Conservation (phyloP, 2,888 invertebrate genomes). For the Thymelicus acteon region DNA sequence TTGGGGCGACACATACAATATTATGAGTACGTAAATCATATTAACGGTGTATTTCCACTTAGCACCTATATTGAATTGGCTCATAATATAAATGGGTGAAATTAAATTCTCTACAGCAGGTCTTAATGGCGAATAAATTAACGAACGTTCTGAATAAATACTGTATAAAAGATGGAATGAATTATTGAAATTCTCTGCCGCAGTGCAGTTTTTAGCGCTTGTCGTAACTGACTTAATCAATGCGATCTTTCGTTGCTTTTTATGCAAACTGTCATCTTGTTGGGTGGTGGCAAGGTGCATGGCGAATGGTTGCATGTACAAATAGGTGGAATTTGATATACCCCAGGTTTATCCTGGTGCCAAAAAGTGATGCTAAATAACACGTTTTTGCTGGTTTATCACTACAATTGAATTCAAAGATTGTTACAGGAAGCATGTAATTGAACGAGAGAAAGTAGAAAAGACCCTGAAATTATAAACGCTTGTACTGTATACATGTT, state of each 20-base stretch:
- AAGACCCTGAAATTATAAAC: no score
- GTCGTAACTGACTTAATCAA: background rate
- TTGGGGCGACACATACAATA: background rate
- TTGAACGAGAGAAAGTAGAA: no score
- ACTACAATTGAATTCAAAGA: no score
- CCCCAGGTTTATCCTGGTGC: no score
- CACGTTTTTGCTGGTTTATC: no score
- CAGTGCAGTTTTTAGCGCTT: constrained; percentile 20
- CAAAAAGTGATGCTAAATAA: no score
- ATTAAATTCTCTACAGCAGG: constrained; percentile 16
- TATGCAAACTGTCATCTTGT: no score
- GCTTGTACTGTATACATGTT: no score
- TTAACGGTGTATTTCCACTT: constrained; percentile 15
- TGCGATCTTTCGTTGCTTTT: background rate
- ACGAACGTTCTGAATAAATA: constrained; percentile 19
- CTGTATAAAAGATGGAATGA: constrained; percentile 17
- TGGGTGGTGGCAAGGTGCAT: no score
- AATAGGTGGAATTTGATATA: no score
- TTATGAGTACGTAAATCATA: constrained; percentile 18
- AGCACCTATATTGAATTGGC: constrained; percentile 9
- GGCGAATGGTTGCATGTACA: no score
- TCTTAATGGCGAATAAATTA: constrained; percentile 17
- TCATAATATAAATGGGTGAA: constrained; percentile 24
- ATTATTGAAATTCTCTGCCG: constrained; percentile 21
- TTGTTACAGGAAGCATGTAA: no score